Base-by-base conservation (phyloP, 2,888 invertebrate species). In the Neoascia interrupta region DNA sequence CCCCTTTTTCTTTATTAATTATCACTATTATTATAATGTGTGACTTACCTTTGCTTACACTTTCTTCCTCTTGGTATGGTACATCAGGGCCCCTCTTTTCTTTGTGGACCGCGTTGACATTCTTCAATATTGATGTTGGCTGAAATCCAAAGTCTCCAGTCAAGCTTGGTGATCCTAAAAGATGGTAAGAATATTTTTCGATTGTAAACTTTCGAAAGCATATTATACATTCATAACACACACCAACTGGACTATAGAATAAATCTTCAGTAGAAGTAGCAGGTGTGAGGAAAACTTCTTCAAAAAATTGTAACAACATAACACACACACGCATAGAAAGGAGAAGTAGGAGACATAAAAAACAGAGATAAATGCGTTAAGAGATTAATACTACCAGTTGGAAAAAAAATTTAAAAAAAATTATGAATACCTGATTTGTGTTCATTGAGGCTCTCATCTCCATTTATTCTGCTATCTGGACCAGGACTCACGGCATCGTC, bases 191-290 rank as follows among this genome's bases (percentile, higher is more conserved):
- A 8, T 51, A 36, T 15, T 5, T n/a, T 34, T 16, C 11, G 6
- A 31, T 15, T 36, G 8, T 31, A 41, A 5, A 11, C 31, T 11
- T n/a, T 53, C 5, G n/a, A 18, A 47, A n/a, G 31, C 45, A 6
- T 23, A 15, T n/a, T 28, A 26, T 8, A 61, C 34, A 51, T 70
- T 37, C 15, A 75, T 43, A 75, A 37, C 75, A 87, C 87, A 81
- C 84, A 88, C 87, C 88, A 81, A 87, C 85, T 81, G 88, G 87
- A 84, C 88, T 88, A 83, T 85, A 87, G 82, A 85, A 88, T 31
- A 86, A 82, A 79, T 88, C 88, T 83, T 88, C 88, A 66, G 86
- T 83, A 73, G 87, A 87, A 41, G 86, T 85, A 51, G 86, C 86
- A 47, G 86, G 85, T 72, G 84, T 84, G 18, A 79, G 66, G 73